Conservation (phyloP, 2,113 vertebrate genomes). For the Passer domesticus region DNA sequence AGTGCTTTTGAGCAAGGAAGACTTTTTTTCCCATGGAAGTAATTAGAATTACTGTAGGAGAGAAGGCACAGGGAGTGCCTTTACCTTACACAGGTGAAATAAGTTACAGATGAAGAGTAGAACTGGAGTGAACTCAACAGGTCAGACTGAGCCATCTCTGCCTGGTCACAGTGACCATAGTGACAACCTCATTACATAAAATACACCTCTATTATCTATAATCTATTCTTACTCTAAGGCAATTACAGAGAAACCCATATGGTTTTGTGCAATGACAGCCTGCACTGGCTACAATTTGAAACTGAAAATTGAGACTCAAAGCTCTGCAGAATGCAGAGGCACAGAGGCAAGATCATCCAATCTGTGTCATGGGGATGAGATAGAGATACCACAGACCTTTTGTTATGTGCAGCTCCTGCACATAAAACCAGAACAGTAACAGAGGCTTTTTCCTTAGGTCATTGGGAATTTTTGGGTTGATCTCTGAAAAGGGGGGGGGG, state of each 20-base stretch:
- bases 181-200: not conserved
- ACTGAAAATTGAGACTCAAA: not conserved
- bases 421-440: not conserved
- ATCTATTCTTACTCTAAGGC: not conserved
- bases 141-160: not conserved
- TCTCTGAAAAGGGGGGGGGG: not conserved
- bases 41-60: not conserved
- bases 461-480: not conserved
- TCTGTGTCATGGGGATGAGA: accelerated
- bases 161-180: not conserved
- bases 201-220: not conserved
- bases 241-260: not conserved
- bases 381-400: not conserved
- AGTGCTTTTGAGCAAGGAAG: not conserved
- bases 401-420: not conserved
- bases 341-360: not conserved
- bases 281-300: not conserved
- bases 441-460: not conserved
- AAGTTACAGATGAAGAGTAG: not conserved
- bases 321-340: not conserved
- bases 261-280: not conserved
- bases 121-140: not conserved
- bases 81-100: not conserved
- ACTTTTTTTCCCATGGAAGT: not conserved
- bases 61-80: not conserved